A percentile compares a stretch with the other conserved stretches of the same genome.
Evolutionary conservation across 2,888 invertebrate genomes (phyloP).

Genomic region (Nymphalis c-album): DNA sequence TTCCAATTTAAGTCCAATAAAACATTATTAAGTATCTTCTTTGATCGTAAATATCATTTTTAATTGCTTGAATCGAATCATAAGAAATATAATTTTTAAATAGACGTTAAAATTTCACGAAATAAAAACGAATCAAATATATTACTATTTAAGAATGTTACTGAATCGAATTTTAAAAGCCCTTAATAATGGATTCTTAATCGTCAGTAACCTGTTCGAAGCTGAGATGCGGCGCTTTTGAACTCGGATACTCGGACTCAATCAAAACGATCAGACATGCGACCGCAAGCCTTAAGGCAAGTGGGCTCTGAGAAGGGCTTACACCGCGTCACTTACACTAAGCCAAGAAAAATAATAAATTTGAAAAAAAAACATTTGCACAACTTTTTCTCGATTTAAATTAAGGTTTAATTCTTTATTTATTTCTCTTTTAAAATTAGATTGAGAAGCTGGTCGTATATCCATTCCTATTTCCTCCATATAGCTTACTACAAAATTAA

Average conservation of each 20-base stretch:
- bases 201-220: neutral
- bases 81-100: neutral
- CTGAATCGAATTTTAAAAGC: constrained; percentile 26
- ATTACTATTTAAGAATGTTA: constrained; percentile 6
- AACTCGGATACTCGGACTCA: neutral
- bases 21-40: neutral
- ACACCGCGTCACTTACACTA: no score
- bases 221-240: neutral
- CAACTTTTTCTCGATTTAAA: no score
- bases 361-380: no score
- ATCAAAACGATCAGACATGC: neutral
- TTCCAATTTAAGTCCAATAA: neutral
- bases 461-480: no score
- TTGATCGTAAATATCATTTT: neutral
- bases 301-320: no score
- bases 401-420: no score
- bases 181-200: constrained; percentile 15
- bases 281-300: neutral
- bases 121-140: neutral
- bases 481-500: no score
- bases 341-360: no score
- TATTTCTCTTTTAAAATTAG: no score
- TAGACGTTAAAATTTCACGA: neutral
- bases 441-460: no score
- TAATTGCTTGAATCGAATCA: neutral